Evolutionary conservation across 2,888 invertebrate species (phyloP).

Genomic region (Pomacea canaliculata): DNA sequence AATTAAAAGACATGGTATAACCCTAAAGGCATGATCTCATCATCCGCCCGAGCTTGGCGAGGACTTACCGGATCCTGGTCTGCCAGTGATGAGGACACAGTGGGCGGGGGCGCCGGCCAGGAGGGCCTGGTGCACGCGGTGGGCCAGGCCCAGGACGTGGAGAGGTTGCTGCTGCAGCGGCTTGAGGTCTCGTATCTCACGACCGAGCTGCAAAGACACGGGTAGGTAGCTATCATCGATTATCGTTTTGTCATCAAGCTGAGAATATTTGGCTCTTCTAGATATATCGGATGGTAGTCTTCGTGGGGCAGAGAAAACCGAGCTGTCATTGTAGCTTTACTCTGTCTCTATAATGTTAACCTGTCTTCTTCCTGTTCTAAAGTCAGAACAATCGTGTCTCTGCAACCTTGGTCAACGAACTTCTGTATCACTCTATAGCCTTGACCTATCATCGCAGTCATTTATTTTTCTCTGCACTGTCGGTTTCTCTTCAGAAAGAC

Average conservation of each 20-base stretch:
- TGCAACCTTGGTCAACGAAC: no score
- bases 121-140: conserved; percentile 19
- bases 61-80: conserved; percentile 11
- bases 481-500: no score
- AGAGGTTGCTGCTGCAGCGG: conserved; percentile 19
- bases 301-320: background rate
- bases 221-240: background rate
- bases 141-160: conserved; percentile 17
- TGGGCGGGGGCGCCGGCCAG: conserved; percentile 6
- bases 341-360: background rate
- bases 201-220: conserved; percentile 15
- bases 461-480: no score
- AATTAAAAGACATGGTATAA: no score
- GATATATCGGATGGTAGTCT: background rate
- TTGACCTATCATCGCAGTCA: no score
- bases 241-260: background rate
- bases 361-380: background rate
- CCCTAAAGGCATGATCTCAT: no score
- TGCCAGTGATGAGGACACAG: conserved; percentile 10
- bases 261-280: no score
- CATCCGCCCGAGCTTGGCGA: no score
- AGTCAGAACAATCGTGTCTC: no score
- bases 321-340: background rate
- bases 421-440: no score
- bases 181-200: background rate